Evolutionary conservation across 2,888 invertebrate genomes (phyloP), one percentile per base, ranked within the genome.

Genomic region (Drosophila algonquin): DNA sequence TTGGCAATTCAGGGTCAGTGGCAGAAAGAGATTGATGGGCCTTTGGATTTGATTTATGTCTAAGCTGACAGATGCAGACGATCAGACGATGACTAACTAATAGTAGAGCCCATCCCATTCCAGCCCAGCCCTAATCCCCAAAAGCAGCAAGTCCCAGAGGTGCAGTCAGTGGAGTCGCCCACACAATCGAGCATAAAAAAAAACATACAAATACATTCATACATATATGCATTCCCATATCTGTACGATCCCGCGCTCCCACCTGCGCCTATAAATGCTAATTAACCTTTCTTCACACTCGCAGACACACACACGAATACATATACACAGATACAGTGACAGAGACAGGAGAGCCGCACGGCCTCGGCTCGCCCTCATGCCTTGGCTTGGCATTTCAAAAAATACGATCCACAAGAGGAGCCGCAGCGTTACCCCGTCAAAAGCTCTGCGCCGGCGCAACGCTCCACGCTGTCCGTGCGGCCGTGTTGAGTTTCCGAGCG

Each of bases 271-370:
- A 35, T 50, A 64, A 68, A 73, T 76, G 74, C 77, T 82, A 85
- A 87, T 81, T 81, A 85, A 76, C 83, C 84, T 85, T 87, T 87
- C 86, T 81, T 87, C 71, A 75, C 64, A 75, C 57, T 55, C 50
- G 5, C 21, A 54, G 30, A 67, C 27, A 47, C 14, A 54, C 12
- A 67, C 16, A 47, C 45, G 44, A 6, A 35, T 14, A 44, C 16
- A 44, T 12, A 51, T 9, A 69, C 3, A 10, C 9, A 3, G 9
- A 32, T 2, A 10, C 32, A 12, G 14, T 40, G 16, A 21, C n/a
- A 16, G 14, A 45, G 16, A 24, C n/a, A 16, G 30, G 45, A 52
- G 35, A 54, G n/a, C 30, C 24, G 16, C 54, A 12, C 54, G 58
- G 76, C 55, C 27, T 18, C 46, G 59, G 61, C 6, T 58, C 60